A percentile compares a stretch with the other conserved stretches of the same genome.
phyloP scores from a whole-genome alignment of 2,113 vertebrate genomes.

The Cebus imitator region DNA sequence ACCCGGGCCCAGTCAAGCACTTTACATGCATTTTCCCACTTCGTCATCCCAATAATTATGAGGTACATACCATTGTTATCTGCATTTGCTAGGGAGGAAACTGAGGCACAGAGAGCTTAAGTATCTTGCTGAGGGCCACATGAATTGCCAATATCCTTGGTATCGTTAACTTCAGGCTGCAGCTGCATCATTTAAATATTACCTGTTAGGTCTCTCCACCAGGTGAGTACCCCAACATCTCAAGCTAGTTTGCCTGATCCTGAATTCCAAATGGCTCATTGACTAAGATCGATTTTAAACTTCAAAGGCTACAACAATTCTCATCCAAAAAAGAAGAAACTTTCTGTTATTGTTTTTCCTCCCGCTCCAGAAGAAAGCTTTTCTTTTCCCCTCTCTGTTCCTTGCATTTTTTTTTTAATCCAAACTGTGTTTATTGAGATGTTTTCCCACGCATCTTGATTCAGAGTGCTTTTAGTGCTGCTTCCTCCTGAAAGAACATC shows the following conservation, averaged over 20 bases:
- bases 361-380: not conserved
- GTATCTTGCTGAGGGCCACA: not conserved
- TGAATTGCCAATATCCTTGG: not conserved
- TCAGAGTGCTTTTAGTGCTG: no score
- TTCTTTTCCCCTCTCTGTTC: not conserved
- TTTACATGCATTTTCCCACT: not conserved
- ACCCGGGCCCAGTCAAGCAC: not conserved
- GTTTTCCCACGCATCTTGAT: no score
- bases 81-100: not conserved
- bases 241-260: not conserved
- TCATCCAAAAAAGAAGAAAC: not conserved
- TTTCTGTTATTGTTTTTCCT: not conserved
- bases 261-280: not conserved
- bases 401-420: not conserved
- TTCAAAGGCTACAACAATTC: slow-evolving; percentile 14
- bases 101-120: not conserved
- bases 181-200: not conserved
- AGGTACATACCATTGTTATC: not conserved
- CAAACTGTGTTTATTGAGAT: no score
- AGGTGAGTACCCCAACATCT: not conserved
- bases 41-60: not conserved
- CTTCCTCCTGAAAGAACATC: no score
- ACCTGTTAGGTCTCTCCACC: not conserved
- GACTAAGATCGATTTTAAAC: not conserved
- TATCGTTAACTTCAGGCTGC: not conserved